phyloP scores from a whole-genome alignment of 2,888 invertebrate species.

The Tachina grossa region DNA sequence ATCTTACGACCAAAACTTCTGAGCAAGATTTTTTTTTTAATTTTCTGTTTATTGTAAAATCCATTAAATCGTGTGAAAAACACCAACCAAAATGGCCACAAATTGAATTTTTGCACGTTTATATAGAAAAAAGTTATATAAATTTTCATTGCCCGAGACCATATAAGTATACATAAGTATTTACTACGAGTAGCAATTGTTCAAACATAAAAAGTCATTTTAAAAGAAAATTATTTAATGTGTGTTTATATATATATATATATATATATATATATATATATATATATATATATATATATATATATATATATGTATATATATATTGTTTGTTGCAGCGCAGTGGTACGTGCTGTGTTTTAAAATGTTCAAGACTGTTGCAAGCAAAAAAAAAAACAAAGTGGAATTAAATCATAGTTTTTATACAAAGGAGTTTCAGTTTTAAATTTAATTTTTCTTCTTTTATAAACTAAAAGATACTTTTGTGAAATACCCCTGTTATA shows the following conservation, averaged over 20 bases:
- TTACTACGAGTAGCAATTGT: constrained; percentile 10
- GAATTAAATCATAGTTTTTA: background rate
- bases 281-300: too few species aligned
- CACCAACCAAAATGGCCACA: constrained; percentile 8
- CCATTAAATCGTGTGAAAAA: constrained; percentile 16
- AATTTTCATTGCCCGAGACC: constrained; percentile 14
- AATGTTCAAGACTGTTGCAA: background rate
- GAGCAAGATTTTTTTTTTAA: background rate
- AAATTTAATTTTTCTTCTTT: background rate
- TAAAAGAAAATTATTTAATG: background rate
- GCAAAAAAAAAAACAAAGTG: background rate
- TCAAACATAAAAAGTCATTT: constrained; percentile 8
- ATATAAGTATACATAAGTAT: constrained; percentile 1
- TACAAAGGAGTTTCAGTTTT: background rate
- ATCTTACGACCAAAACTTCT: constrained; percentile 40
- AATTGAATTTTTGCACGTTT: constrained; percentile 9
- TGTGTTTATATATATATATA: too few species aligned
- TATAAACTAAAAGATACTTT: background rate
- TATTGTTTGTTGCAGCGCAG: background rate
- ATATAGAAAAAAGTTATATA: constrained; percentile 29
- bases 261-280: too few species aligned
- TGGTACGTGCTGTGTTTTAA: constrained; percentile 6
- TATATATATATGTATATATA: too few species aligned
- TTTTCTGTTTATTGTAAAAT: background rate
- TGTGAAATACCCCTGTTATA: background rate